Evolutionary conservation across 2,888 invertebrate genomes (phyloP).

Genomic region (Dynastes maya): DNA sequence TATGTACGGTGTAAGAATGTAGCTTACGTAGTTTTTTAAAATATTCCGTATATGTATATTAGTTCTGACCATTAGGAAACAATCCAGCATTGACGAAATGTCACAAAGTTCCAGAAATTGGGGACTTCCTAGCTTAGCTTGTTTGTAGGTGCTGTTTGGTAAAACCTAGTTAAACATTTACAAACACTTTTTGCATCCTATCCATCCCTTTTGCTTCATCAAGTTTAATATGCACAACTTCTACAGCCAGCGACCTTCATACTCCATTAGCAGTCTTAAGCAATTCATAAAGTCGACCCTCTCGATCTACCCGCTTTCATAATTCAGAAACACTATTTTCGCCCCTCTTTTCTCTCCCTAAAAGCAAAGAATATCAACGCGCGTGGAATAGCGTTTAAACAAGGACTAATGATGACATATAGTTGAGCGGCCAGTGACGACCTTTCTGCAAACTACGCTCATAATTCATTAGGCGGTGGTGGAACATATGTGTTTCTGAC

Average conservation of each 20-base stretch:
- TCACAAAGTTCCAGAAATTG: too few relatives aligned
- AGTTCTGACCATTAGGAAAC: too few relatives aligned
- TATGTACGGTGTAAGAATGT: too few relatives aligned
- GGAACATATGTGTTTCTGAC: not conserved
- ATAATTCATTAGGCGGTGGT: constrained; percentile 1
- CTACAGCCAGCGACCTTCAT: not conserved
- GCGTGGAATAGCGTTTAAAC: not conserved
- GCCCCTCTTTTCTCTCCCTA: not conserved
- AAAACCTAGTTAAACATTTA: too few relatives aligned
- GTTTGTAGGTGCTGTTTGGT: too few relatives aligned
- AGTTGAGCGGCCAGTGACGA: not conserved
- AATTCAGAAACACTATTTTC: not conserved
- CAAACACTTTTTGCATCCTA: too few relatives aligned
- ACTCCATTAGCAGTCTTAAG: not conserved
- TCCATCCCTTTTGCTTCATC: not conserved
- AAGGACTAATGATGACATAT: constrained; percentile 7
- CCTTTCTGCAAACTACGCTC: constrained; percentile 6
- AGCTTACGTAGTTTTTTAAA: too few relatives aligned
- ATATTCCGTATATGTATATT: too few relatives aligned
- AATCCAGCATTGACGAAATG: too few relatives aligned
- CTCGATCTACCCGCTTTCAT: not conserved
- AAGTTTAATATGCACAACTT: not conserved
- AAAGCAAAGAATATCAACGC: constrained; percentile 9
- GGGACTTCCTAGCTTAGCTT: too few relatives aligned
- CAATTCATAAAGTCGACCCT: not conserved